Conservation (phyloP, 2,113 vertebrate species). For the Zosterops pallidus region DNA sequence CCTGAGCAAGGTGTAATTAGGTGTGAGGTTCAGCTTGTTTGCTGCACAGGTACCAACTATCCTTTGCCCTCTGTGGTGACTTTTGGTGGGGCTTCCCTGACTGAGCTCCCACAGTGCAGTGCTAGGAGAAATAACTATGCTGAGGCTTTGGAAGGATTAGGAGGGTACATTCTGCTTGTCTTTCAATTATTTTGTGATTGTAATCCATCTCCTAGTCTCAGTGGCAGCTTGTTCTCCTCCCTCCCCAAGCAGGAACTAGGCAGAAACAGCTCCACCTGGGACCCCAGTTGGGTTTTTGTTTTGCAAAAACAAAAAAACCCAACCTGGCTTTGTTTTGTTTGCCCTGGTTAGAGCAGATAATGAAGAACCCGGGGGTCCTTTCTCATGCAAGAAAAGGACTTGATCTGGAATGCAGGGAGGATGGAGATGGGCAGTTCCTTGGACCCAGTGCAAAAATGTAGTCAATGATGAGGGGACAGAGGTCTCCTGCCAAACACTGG, state of each 20-base stretch:
- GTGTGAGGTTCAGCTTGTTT: background rate
- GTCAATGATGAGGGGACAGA: accelerated
- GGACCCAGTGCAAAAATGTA: background rate
- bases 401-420: background rate
- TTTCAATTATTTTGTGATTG: background rate
- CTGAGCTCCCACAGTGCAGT: background rate
- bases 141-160: background rate
- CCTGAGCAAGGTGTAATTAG: background rate
- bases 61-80: background rate
- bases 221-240: background rate
- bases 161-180: background rate
- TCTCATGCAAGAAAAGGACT: accelerated
- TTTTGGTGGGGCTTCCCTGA: background rate
- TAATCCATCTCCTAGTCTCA: background rate
- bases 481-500: accelerated
- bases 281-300: background rate
- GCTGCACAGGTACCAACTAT: background rate
- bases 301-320: background rate
- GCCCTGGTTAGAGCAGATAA: background rate
- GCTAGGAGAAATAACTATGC: background rate
- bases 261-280: background rate
- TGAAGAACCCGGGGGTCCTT: background rate
- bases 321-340: background rate
- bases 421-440: background rate
- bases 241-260: background rate